Evolutionary conservation across 2,888 invertebrate species (phyloP).

Genomic region (Chrysolina haemoptera): DNA sequence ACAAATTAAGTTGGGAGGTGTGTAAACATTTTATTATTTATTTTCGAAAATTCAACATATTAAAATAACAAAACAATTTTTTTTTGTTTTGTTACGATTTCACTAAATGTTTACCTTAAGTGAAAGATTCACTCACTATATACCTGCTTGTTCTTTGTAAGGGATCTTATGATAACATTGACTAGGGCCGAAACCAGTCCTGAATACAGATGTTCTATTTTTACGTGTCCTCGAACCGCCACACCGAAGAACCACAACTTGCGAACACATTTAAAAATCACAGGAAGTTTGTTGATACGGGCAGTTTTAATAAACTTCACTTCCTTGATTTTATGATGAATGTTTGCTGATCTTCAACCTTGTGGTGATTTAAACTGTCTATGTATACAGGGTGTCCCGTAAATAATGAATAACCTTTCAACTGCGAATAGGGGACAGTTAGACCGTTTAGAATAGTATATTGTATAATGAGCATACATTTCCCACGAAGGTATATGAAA

Average conservation of each 20-base stretch:
- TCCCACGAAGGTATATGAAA: no score
- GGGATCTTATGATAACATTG: not conserved
- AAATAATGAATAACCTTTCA: no score
- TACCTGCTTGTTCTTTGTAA: slow-evolving; percentile 1
- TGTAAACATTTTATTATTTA: no score
- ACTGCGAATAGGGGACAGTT: no score
- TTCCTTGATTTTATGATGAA: slow-evolving; percentile 12
- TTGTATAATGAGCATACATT: no score
- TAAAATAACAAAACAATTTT: no score
- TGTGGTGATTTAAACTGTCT: not conserved
- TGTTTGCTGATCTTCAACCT: not conserved
- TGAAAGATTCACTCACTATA: not conserved
- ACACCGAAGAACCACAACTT: slow-evolving; percentile 18
- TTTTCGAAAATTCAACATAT: no score
- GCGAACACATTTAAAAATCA: slow-evolving; percentile 18
- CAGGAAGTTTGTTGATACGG: slow-evolving; percentile 21
- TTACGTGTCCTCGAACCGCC: not conserved
- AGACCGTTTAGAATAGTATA: no score
- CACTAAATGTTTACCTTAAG: no score
- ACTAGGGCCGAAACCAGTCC: slow-evolving; percentile 3
- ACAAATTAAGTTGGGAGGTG: no score
- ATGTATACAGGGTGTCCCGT: no score
- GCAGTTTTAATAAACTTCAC: slow-evolving; percentile 15
- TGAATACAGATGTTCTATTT: slow-evolving; percentile 19
- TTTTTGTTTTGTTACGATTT: no score